phyloP scores from a whole-genome alignment of 2,797 vertebrate genomes.

The Sciurus carolinensis region DNA sequence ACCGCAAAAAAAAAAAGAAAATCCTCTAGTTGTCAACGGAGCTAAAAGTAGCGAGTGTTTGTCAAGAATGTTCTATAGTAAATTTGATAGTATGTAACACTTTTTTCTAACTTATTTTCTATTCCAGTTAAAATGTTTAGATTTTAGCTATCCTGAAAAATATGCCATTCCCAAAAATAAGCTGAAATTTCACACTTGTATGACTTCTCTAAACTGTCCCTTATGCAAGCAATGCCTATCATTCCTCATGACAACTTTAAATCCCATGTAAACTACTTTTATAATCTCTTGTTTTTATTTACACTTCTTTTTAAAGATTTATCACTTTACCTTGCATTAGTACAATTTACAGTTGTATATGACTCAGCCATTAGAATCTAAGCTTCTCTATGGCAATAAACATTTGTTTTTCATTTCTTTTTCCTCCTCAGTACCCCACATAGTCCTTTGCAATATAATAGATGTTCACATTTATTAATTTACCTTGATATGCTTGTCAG shows the following conservation, averaged over 20 bases:
- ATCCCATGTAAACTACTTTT: background rate
- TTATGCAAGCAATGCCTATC: background rate
- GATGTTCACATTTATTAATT: background rate
- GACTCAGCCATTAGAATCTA: background rate
- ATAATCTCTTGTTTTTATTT: background rate
- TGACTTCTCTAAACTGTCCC: background rate
- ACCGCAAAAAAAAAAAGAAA: too few relatives aligned
- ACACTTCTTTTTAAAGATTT: background rate
- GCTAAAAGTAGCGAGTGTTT: background rate
- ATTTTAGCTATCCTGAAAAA: background rate
- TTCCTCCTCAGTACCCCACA: background rate
- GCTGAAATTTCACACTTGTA: background rate
- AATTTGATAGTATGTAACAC: background rate
- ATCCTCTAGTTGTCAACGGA: background rate
- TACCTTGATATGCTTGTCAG: background rate
- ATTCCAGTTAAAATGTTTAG: background rate
- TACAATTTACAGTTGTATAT: background rate
- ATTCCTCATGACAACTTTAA: background rate
- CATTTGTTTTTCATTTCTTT: background rate
- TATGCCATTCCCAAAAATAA: background rate
- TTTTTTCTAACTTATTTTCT: background rate
- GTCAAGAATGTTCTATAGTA: background rate
- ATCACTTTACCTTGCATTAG: background rate
- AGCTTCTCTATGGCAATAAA: background rate
- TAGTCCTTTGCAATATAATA: background rate